Conservation (phyloP, 2,888 invertebrate species). For the Hypercompe scribonia region DNA sequence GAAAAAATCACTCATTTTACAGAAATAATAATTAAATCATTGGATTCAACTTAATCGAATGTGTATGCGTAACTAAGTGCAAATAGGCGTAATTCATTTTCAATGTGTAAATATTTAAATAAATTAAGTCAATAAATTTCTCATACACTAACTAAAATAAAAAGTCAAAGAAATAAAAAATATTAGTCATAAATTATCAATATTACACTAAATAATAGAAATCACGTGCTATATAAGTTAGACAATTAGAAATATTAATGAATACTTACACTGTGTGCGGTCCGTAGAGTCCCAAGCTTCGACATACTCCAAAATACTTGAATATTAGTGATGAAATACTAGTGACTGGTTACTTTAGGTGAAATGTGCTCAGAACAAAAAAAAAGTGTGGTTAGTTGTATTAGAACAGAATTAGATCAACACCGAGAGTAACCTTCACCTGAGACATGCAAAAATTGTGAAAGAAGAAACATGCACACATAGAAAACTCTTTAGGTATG, state of each 20-base stretch:
- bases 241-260: slow-evolving; percentile 9
- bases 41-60: neutral
- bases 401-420: slow-evolving; percentile 44
- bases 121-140: neutral
- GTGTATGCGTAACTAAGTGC: neutral
- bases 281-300: slow-evolving; percentile 21
- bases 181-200: neutral
- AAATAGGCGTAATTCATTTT: neutral
- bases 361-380: slow-evolving; percentile 78
- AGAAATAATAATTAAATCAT: neutral
- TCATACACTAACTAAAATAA: neutral
- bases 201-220: neutral
- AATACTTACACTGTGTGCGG: slow-evolving; percentile 50
- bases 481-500: neutral
- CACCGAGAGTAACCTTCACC: slow-evolving; percentile 50
- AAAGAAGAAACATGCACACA: neutral
- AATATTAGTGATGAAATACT: slow-evolving; percentile 57
- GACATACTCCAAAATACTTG: slow-evolving; percentile 12
- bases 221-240: neutral
- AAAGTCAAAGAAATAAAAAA: neutral
- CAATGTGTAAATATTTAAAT: neutral
- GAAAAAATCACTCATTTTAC: neutral
- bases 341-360: slow-evolving; percentile 77
- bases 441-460: neutral
- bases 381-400: slow-evolving; percentile 76